Percentiles rank a stretch among this genome's conserved stretches.
Conservation (phyloP, 2,113 vertebrate genomes). For the Solea solea region DNA sequence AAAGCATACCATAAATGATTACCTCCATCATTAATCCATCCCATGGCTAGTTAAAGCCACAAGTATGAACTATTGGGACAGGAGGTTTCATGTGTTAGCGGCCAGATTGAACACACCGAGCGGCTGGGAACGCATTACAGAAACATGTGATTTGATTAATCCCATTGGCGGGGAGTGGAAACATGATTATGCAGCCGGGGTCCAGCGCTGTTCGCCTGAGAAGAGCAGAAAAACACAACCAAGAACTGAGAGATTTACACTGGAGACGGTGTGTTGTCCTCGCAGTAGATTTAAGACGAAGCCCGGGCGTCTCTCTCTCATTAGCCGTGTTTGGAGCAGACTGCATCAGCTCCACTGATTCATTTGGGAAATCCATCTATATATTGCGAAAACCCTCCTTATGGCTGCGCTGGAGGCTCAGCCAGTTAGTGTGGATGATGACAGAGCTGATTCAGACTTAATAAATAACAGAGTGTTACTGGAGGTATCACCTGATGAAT, state of each 20-base stretch:
- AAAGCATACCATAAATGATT: conserved; percentile 77
- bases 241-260: conserved; percentile 36
- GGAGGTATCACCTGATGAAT: conserved; percentile 75
- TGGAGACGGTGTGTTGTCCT: conserved; percentile 46
- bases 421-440: conserved; percentile 67
- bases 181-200: conserved; percentile 43
- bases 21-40: conserved; percentile 74
- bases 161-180: conserved; percentile 59
- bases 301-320: conserved; percentile 59
- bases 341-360: conserved; percentile 49
- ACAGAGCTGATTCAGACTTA: conserved; percentile 71
- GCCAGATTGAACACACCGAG: conserved; percentile 47
- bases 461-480: conserved; percentile 77
- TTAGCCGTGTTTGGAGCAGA: conserved; percentile 64
- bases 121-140: conserved; percentile 49
- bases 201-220: conserved; percentile 30
- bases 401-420: conserved; percentile 64
- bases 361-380: conserved; percentile 69
- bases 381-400: conserved; percentile 48
- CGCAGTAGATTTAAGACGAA: conserved; percentile 48
- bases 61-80: conserved; percentile 73
- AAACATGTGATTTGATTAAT: conserved; percentile 66
- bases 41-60: conserved; percentile 71
- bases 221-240: neutral
- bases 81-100: conserved; percentile 70